A percentile compares a stretch with the other conserved stretches of the same genome.
These are phyloP conservation scores for Drosophila infuscata DNA, from an alignment of 2,888 invertebrate species.

Conservation along the genomic window DNA sequence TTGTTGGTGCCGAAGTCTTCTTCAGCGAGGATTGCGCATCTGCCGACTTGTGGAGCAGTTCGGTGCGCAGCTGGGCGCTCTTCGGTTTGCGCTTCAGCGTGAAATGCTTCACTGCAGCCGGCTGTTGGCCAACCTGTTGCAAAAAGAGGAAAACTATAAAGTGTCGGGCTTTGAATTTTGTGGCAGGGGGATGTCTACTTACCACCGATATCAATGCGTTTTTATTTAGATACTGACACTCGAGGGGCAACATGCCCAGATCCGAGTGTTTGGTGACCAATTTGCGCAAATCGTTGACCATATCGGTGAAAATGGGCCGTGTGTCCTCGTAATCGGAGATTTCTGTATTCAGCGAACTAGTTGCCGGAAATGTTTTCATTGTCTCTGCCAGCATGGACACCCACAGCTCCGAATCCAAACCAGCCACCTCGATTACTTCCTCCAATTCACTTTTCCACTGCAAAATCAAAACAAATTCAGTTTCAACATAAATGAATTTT, in stretches of 20 bases:
- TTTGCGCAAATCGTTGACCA: slow-evolving; percentile 93
- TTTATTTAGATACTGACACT: slow-evolving; percentile 98
- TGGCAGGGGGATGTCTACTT: slow-evolving; percentile 33
- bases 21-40: slow-evolving; percentile 96
- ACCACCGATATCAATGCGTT: slow-evolving; percentile 95
- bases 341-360: slow-evolving; percentile 95
- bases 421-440: slow-evolving; percentile 97
- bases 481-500: neutral
- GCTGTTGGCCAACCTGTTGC: slow-evolving; percentile 90
- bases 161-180: no score
- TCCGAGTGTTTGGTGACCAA: slow-evolving; percentile 94
- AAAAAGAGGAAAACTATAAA: neutral
- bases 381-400: slow-evolving; percentile 98
- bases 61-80: slow-evolving; percentile 95
- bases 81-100: slow-evolving; percentile 97
- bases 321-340: slow-evolving; percentile 95
- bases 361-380: slow-evolving; percentile 95
- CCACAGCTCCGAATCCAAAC: slow-evolving; percentile 97
- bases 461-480: slow-evolving; percentile 57
- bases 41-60: slow-evolving; percentile 95
- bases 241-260: slow-evolving; percentile 94
- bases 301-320: slow-evolving; percentile 94
- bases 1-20: slow-evolving; percentile 94
- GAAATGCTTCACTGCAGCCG: slow-evolving; percentile 95
- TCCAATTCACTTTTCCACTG: slow-evolving; percentile 97